Conservation (phyloP, 2,888 invertebrate species). For the Drosophila nr. perissopoda region DNA sequence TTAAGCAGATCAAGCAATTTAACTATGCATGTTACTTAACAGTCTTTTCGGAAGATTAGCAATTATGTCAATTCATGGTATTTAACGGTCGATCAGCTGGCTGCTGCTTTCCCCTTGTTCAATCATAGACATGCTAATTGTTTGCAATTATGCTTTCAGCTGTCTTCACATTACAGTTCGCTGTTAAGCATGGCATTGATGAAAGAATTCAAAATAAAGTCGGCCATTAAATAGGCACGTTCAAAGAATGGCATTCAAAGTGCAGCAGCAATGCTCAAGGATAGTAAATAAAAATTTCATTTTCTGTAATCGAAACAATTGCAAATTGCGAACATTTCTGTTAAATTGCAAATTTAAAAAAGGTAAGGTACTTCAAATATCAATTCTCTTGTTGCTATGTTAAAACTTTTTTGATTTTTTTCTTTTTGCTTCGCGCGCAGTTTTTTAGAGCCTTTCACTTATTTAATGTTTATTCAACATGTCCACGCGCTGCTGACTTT, state of each 20-base stretch:
- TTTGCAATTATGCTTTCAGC: slow-evolving; percentile 78
- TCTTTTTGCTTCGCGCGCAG: background rate
- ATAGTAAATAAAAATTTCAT: slow-evolving; percentile 2
- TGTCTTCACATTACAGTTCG: slow-evolving; percentile 42
- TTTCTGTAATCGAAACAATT: background rate
- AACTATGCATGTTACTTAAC: background rate
- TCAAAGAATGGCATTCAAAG: slow-evolving; percentile 27
- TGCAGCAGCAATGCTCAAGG: slow-evolving; percentile 30
- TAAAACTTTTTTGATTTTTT: slow-evolving; percentile 4
- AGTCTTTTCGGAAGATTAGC: background rate
- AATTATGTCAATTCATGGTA: slow-evolving; percentile 16
- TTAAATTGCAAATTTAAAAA: background rate
- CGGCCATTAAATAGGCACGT: slow-evolving; percentile 54
- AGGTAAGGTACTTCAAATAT: background rate
- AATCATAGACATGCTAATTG: slow-evolving; percentile 65
- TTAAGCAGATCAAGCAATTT: background rate
- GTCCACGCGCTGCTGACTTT: slow-evolving; percentile 62
- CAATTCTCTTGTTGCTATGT: slow-evolving; percentile 8
- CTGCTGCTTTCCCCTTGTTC: background rate
- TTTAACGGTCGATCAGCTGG: slow-evolving; percentile 6
- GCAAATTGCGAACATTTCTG: background rate
- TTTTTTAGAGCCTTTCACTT: slow-evolving; percentile 19
- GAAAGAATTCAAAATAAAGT: slow-evolving; percentile 33
- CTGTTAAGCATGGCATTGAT: slow-evolving; percentile 40
- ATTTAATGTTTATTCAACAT: slow-evolving; percentile 59